Evolutionary conservation across 2,888 invertebrate species (phyloP).

Genomic region (Heliconius hortense): DNA sequence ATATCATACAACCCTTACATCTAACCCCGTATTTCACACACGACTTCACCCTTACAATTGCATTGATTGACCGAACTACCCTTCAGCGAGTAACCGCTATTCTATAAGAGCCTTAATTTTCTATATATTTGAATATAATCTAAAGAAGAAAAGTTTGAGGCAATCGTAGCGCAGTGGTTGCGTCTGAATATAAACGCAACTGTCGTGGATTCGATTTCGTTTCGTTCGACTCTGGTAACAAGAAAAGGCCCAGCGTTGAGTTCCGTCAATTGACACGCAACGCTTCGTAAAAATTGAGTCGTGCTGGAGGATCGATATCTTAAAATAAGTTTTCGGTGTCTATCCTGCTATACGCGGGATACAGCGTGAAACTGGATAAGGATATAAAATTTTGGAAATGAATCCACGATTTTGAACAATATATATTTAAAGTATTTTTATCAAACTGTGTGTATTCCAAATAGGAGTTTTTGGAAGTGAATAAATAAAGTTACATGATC

Average conservation of each 20-base stretch:
- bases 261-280: background rate
- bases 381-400: too few species aligned
- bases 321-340: background rate
- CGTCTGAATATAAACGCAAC: background rate
- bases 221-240: background rate
- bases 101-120: conserved; percentile 2
- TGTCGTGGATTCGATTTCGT: background rate
- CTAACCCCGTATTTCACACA: conserved; percentile 4
- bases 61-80: conserved; percentile 4
- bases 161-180: background rate
- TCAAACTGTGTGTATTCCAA: too few species aligned
- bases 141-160: background rate
- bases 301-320: background rate
- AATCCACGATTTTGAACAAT: too few species aligned
- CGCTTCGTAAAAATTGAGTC: background rate
- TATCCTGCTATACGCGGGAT: background rate
- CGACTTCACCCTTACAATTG: conserved; percentile 1
- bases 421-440: too few species aligned
- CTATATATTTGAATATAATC: background rate
- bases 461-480: too few species aligned
- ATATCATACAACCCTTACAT: background rate
- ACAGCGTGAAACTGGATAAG: background rate
- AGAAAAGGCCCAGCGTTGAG: background rate
- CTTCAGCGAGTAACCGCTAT: background rate
- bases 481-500: too few species aligned